Conservation (phyloP, 2,888 invertebrate species). For the Troides aeacus region DNA sequence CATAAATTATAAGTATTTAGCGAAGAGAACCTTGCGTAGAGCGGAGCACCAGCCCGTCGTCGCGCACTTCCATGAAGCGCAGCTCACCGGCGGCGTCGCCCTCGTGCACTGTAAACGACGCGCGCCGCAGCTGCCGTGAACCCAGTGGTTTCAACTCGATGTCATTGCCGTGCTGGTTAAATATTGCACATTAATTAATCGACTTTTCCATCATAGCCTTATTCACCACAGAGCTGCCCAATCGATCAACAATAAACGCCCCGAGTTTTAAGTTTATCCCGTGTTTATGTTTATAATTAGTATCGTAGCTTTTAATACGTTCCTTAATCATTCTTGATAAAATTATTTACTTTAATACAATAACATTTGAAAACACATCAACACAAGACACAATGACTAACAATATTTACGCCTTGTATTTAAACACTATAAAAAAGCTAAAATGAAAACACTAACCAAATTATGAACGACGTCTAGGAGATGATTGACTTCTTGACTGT, state of each 20-base stretch:
- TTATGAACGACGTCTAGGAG: conserved; percentile 96
- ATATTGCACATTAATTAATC: not conserved
- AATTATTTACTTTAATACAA: not conserved
- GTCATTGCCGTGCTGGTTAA: conserved; percentile 96
- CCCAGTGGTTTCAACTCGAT: conserved; percentile 97
- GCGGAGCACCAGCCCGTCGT: conserved; percentile 94
- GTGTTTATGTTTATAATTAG: not conserved
- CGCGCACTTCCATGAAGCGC: conserved; percentile 95
- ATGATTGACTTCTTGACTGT: conserved; percentile 98
- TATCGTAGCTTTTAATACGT: not conserved
- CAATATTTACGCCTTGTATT: too few relatives aligned
- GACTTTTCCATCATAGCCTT: too few relatives aligned
- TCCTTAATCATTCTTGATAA: not conserved
- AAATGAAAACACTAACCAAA: conserved; percentile 83
- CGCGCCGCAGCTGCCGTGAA: conserved; percentile 96
- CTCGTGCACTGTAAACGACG: conserved; percentile 98
- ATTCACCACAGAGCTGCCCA: too few relatives aligned
- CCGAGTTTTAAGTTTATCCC: not conserved
- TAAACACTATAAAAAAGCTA: not conserved
- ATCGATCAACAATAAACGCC: too few relatives aligned
- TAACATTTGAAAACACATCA: not conserved
- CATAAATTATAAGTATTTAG: not conserved
- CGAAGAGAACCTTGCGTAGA: conserved; percentile 77
- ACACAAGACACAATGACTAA: not conserved
- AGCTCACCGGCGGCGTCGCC: conserved; percentile 95